Percentiles rank a stretch among this genome's conserved stretches.
Evolutionary conservation across 2,113 vertebrate species (phyloP).

Genomic region (Polyodon spathula): DNA sequence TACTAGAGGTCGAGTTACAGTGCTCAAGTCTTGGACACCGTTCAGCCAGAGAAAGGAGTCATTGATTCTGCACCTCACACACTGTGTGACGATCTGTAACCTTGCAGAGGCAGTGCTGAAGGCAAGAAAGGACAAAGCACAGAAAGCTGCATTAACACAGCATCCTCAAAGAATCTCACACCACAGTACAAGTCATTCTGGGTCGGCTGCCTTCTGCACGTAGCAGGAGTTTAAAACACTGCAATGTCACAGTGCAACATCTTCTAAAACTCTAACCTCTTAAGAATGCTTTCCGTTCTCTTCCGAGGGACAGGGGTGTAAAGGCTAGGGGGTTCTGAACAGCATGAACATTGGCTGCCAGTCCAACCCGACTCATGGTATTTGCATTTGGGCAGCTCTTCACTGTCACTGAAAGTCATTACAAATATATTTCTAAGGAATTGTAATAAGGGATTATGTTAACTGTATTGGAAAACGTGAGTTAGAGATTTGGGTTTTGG

Average conservation of each 20-base stretch:
- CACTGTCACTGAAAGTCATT: no score
- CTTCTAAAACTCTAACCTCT: neutral
- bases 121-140: neutral
- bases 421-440: no score
- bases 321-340: conserved; percentile 5
- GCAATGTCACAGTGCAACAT: neutral
- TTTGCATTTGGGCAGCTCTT: no score
- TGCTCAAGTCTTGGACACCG: neutral
- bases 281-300: conserved; percentile 3
- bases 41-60: neutral
- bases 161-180: neutral
- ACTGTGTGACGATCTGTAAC: neutral
- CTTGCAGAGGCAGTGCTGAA: neutral
- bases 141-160: conserved; percentile 1
- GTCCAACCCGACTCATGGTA: conserved; percentile 27
- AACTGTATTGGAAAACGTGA: conserved; percentile 23
- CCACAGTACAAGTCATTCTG: neutral
- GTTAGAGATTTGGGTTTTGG: conserved; percentile 14
- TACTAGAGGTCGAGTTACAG: neutral
- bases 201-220: neutral
- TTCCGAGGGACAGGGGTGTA: no score
- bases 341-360: neutral
- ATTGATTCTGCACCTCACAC: neutral
- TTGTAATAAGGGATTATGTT: conserved; percentile 10
- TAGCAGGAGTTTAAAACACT: neutral